Evolutionary conservation across 2,113 vertebrate genomes (phyloP).

Genomic region (Apodemus sylvaticus): DNA sequence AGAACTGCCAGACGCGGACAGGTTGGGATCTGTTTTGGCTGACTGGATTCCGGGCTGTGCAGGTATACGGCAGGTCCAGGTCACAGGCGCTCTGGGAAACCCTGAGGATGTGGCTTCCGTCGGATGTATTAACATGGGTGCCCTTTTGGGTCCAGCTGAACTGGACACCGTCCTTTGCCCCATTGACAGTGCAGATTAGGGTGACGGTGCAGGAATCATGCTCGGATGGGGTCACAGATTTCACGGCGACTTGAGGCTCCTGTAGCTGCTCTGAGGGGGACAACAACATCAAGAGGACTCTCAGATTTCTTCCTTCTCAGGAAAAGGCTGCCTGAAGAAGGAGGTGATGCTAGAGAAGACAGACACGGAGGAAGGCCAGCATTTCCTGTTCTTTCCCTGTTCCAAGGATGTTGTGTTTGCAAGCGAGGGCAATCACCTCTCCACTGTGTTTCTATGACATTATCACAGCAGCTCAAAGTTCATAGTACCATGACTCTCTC

Average conservation of each 20-base stretch:
- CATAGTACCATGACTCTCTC: background rate
- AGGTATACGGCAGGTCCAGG: background rate
- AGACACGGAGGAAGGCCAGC: background rate
- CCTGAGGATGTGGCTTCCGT: background rate
- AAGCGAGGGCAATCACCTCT: background rate
- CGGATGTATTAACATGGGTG: background rate
- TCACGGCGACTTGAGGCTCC: background rate
- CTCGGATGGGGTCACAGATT: background rate
- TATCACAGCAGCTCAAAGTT: background rate
- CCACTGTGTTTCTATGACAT: background rate
- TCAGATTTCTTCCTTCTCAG: background rate
- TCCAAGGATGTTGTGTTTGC: background rate
- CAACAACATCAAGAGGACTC: background rate
- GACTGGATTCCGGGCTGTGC: conserved; percentile 29
- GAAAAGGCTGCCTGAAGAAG: background rate
- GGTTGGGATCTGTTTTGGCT: background rate
- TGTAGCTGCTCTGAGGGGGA: conserved; percentile 35
- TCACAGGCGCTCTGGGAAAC: conserved; percentile 9
- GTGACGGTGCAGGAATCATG: background rate
- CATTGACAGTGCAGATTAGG: background rate
- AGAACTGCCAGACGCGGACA: background rate
- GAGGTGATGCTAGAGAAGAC: background rate
- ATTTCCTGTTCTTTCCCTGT: background rate
- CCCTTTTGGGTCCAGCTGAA: background rate
- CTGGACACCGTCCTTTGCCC: background rate